A percentile compares a stretch with the other conserved stretches of the same genome.
Conservation (phyloP, 2,113 vertebrate species). For the Plecturocebus donacophilus region DNA sequence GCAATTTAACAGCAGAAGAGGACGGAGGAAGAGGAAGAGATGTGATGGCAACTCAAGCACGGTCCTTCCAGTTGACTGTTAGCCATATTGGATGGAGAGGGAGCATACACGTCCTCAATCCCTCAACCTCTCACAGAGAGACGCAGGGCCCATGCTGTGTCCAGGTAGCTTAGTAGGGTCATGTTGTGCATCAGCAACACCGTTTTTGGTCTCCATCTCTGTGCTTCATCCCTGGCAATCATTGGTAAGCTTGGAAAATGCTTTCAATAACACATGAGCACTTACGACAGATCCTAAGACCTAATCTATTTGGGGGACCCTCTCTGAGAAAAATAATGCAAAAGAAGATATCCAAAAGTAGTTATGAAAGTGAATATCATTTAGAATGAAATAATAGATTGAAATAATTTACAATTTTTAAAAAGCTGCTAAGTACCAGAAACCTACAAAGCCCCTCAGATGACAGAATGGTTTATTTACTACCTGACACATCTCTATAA, state of each 20-base stretch:
- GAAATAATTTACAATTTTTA: not conserved
- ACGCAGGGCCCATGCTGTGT: not conserved
- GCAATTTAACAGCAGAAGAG: not conserved
- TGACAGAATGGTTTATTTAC: not conserved
- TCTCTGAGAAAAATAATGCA: not conserved
- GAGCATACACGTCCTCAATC: not conserved
- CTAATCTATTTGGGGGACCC: not conserved
- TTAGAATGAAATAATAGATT: not conserved
- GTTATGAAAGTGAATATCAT: not conserved
- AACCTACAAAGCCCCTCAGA: not conserved
- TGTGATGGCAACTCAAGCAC: not conserved
- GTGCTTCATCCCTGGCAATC: not conserved
- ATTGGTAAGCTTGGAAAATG: not conserved
- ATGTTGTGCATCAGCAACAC: not conserved
- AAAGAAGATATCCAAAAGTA: not conserved
- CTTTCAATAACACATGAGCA: not conserved
- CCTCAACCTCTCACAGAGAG: not conserved
- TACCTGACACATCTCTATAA: not conserved
- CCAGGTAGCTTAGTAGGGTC: not conserved
- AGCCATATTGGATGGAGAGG: not conserved
- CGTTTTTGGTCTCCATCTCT: not conserved
- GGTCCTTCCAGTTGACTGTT: not conserved
- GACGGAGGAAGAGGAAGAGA: not conserved
- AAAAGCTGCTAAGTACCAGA: not conserved
- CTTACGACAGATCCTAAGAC: not conserved